Evolutionary conservation across 2,888 invertebrate genomes (phyloP).

Genomic region (Melitaea athalia): DNA sequence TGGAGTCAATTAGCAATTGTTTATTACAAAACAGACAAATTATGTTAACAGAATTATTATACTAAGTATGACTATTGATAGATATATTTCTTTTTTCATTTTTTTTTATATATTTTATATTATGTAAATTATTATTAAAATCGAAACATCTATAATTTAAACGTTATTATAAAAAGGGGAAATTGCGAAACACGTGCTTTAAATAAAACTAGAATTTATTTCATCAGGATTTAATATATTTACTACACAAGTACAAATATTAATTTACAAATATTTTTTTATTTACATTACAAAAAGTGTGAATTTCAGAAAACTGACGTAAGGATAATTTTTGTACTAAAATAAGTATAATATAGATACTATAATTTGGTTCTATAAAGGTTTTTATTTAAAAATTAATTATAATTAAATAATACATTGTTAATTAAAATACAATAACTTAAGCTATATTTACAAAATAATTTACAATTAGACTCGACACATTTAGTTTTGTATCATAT

Average conservation of each 20-base stretch:
- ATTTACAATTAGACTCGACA: constrained; percentile 24
- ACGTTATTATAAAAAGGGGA: too few relatives aligned
- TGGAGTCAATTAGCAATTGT: too few relatives aligned
- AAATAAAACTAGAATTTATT: constrained; percentile 40
- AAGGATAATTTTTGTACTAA: constrained; percentile 53
- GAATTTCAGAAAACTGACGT: constrained; percentile 26
- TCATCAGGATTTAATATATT: constrained; percentile 70
- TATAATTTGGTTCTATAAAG: constrained; percentile 35
- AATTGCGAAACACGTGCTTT: background rate
- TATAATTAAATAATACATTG: constrained; percentile 30
- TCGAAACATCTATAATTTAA: too few relatives aligned
- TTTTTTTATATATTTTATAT: too few relatives aligned
- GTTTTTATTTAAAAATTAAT: constrained; percentile 15
- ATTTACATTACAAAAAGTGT: constrained; percentile 49
- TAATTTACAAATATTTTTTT: constrained; percentile 64
- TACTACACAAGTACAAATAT: constrained; percentile 68
- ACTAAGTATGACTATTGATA: too few relatives aligned
- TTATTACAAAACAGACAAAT: too few relatives aligned
- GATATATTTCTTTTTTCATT: too few relatives aligned
- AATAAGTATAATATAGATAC: constrained; percentile 37
- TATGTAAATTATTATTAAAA: background rate
- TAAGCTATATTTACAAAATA: constrained; percentile 37
- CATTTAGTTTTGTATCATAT: background rate
- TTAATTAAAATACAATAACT: constrained; percentile 15
- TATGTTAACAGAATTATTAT: too few relatives aligned